A percentile compares a stretch with the other conserved stretches of the same genome.
Conservation (phyloP, 2,113 vertebrate genomes). For the Redunca redunca region DNA sequence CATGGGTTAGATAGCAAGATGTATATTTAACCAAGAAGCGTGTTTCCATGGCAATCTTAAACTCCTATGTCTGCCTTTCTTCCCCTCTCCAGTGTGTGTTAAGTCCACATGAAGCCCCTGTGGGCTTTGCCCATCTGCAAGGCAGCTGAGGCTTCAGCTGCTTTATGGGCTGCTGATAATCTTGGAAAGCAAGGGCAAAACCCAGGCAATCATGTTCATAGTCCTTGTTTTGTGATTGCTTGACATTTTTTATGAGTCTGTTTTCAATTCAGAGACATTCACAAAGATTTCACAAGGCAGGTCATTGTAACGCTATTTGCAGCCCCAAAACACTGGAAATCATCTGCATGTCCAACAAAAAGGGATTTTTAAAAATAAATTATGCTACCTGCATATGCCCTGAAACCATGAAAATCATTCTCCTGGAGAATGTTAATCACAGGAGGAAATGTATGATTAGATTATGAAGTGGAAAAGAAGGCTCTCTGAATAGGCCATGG, state of each 20-base stretch:
- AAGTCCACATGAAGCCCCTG: not conserved
- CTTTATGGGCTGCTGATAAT: not conserved
- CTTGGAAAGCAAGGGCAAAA: not conserved
- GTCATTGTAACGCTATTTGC: not conserved
- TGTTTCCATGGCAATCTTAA: slow-evolving; percentile 39
- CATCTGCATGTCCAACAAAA: not conserved
- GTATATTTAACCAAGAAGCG: not conserved
- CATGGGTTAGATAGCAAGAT: not conserved
- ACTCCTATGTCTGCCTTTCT: not conserved
- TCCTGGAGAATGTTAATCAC: not conserved
- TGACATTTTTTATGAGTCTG: not conserved
- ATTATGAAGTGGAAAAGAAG: not conserved
- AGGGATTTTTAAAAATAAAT: slow-evolving; percentile 2
- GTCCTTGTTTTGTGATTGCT: not conserved
- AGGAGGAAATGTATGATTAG: not conserved
- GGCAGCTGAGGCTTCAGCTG: slow-evolving; percentile 37
- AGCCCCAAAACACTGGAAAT: not conserved
- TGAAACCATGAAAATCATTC: not conserved
- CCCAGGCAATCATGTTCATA: not conserved
- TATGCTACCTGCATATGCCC: not conserved
- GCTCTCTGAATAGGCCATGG: not conserved
- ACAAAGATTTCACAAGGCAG: not conserved
- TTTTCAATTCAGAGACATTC: slow-evolving; percentile 2
- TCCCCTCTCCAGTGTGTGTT: not conserved
- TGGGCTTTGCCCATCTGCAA: not conserved